Conservation (phyloP, 92 coral and sea anemone species). For the Zoanthus sociatus region DNA sequence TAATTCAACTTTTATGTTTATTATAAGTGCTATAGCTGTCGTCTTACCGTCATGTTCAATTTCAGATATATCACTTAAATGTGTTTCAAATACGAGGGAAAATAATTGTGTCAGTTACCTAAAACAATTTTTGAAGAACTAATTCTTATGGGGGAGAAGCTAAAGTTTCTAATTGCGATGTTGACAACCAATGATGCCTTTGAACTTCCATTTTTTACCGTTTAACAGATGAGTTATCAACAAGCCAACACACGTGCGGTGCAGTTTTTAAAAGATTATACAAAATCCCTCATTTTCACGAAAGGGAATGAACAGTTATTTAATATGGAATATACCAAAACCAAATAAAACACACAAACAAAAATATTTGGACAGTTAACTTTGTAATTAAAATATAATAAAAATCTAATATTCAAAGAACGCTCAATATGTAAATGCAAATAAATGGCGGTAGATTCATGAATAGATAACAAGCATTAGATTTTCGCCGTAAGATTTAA, state of each 20-base stretch:
- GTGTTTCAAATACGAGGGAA: too few relatives aligned
- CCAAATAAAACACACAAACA: not conserved
- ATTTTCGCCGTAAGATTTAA: not conserved
- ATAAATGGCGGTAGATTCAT: not conserved
- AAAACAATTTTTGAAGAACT: too few relatives aligned
- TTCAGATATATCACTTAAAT: too few relatives aligned
- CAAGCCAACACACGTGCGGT: not conserved
- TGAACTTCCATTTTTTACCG: not conserved
- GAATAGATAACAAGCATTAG: slow-evolving; percentile 3
- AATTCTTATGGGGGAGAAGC: not conserved
- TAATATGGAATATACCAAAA: not conserved
- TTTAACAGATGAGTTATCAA: not conserved
- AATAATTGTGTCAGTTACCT: too few relatives aligned
- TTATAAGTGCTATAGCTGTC: too few relatives aligned
- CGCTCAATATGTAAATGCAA: not conserved
- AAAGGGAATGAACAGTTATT: not conserved
- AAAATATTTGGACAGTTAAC: not conserved
- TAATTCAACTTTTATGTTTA: too few relatives aligned
- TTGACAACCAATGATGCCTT: not conserved
- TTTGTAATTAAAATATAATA: not conserved
- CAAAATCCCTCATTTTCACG: not conserved
- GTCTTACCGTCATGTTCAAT: too few relatives aligned
- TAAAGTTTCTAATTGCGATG: not conserved
- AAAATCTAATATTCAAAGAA: slow-evolving; percentile 7
- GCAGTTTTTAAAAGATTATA: not conserved